Conservation (phyloP, 2,113 vertebrate species). For the Ahaetulla prasina region DNA sequence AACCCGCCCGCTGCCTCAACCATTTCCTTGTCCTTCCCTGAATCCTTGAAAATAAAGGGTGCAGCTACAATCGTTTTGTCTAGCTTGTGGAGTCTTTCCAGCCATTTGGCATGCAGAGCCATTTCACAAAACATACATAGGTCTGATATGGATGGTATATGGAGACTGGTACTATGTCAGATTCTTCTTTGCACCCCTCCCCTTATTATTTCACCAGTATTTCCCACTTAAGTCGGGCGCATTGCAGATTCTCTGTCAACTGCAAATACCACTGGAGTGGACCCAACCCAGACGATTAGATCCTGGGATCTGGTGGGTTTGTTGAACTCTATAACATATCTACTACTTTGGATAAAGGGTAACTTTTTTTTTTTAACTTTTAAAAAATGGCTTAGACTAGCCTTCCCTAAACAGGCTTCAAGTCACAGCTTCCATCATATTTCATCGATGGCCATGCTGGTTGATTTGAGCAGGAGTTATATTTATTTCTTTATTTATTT, state of each 20-base stretch:
- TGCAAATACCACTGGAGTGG: background rate
- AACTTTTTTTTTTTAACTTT: background rate
- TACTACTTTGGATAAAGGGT: background rate
- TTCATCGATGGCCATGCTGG: background rate
- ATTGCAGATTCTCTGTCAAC: background rate
- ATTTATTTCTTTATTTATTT: too few relatives aligned
- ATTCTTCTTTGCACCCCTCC: background rate
- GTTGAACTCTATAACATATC: background rate
- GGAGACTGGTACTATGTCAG: background rate
- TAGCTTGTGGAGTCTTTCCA: background rate
- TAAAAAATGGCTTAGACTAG: background rate
- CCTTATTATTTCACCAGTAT: background rate
- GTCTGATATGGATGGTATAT: background rate
- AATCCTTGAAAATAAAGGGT: constrained; percentile 17
- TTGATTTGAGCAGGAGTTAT: background rate
- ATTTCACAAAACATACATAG: background rate
- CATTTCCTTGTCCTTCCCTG: constrained; percentile 17
- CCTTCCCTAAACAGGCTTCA: background rate
- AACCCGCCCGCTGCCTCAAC: background rate
- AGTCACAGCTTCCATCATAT: background rate
- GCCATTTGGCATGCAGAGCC: background rate
- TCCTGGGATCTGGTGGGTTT: background rate
- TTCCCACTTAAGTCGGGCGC: background rate
- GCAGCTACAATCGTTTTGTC: constrained; percentile 27
- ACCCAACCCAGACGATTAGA: background rate